Evolutionary conservation across 1,140 invertebrate species (phyloP), one percentile per base, ranked within the genome.

Genomic region (Leguminivora glycinivorella): DNA sequence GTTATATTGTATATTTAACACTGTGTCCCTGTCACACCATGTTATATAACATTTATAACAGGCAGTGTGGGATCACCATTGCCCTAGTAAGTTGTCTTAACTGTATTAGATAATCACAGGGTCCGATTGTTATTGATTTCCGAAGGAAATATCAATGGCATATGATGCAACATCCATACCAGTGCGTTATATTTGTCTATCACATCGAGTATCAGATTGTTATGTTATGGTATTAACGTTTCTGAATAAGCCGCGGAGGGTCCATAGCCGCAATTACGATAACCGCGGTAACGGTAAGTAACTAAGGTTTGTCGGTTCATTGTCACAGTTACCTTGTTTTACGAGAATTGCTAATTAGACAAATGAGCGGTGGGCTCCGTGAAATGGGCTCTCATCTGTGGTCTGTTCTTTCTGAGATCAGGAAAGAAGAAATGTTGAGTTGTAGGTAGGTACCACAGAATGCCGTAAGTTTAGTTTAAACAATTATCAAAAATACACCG

Each of bases 321-420:
- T 63, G 58, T 63, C 58, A 29, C 58, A 63, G 58, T 63, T 63
- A 63, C 25, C 25, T 63, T 63, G 58, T 63, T 63, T 63, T 63
- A 29, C n/a, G 26, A 63, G 25, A 63, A 63, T 63, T 63, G 26
- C 58, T 63, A 29, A 63, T 60, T 29, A 52, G 47, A 52, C 19
- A 52, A 52, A 52, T 52, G 19, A 52, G 19, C 19, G 43, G 14
- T 52, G 19, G 47, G 47, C n/a, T 52, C 47, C n/a, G 47, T 52
- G 47, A 52, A 52, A 52, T 22, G 7, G 2, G 47, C 7, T 22
- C 22, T 52, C 17, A 52, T 38, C 34, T 14, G 19, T 52, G n/a
- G n/a, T n/a, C n/a, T 22, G 14, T 47, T 17, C 34, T 38, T 38
- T 38, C 10, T 0, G 34, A 10, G 19, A 52, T 19, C 6, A 19